A percentile compares a stretch with the other conserved stretches of the same genome.
phyloP scores from a whole-genome alignment of 2,797 vertebrate genomes.

The Anomalospiza imberbis region DNA sequence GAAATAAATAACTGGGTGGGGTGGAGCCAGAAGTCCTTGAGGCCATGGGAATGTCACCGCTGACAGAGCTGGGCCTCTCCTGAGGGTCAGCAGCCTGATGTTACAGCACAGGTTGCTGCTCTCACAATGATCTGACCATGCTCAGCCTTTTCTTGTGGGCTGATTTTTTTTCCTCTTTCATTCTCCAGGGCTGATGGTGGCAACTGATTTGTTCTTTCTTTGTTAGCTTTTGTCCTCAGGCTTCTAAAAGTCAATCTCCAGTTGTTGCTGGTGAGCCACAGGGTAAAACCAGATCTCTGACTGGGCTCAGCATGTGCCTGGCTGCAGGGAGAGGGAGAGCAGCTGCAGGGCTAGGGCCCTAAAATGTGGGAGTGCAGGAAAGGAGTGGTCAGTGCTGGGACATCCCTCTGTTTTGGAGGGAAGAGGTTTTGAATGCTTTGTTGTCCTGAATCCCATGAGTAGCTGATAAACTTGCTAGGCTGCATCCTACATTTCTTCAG shows the following conservation, averaged over 20 bases:
- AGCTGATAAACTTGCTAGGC: neutral
- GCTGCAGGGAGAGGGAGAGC: neutral
- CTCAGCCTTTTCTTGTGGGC: neutral
- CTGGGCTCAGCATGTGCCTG: neutral
- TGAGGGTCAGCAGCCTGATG: neutral
- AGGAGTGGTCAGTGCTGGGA: neutral
- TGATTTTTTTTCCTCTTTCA: neutral
- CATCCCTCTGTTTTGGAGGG: neutral
- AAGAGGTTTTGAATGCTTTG: neutral
- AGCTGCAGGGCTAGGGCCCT: neutral
- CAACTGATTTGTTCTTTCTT: neutral
- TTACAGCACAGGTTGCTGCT: neutral
- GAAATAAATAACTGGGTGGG: neutral
- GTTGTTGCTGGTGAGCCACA: neutral
- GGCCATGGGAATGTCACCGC: neutral
- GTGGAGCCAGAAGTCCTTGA: neutral
- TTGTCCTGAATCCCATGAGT: neutral
- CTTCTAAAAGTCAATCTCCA: neutral
- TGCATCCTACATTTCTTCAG: neutral
- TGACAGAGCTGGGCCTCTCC: neutral
- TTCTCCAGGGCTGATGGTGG: neutral
- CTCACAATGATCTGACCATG: fast-evolving
- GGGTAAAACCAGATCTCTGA: neutral
- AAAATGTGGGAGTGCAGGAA: neutral
- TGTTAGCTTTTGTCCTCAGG: neutral